phyloP scores from a whole-genome alignment of 2,113 vertebrate genomes.

The Scopus umbretta region DNA sequence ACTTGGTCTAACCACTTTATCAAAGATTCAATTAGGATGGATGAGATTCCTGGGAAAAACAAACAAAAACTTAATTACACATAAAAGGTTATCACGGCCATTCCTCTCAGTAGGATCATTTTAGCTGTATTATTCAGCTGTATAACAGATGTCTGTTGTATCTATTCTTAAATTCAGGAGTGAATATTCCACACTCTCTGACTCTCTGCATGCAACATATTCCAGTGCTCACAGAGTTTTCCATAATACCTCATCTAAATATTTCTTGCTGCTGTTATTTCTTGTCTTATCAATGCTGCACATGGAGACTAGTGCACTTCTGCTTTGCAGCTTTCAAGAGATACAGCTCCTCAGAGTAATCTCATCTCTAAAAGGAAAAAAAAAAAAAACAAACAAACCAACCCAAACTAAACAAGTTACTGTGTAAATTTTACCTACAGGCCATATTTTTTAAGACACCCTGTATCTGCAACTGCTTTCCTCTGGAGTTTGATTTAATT shows the following conservation, averaged over 20 bases:
- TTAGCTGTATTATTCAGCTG: background rate
- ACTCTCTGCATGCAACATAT: background rate
- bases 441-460: background rate
- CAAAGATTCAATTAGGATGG: background rate
- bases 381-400: too few species aligned
- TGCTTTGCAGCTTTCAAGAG: background rate
- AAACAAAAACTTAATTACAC: constrained; percentile 5
- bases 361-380: background rate
- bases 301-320: background rate
- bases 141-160: background rate
- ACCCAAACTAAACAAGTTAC: background rate
- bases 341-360: background rate
- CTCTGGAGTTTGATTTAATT: background rate
- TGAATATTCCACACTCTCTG: background rate
- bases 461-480: background rate
- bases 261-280: background rate
- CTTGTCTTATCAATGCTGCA: background rate
- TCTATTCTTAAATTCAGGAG: background rate
- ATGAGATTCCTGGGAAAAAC: background rate
- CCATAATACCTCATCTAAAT: background rate
- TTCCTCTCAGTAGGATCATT: background rate
- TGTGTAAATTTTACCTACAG: background rate
- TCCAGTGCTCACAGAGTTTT: background rate
- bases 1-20: background rate
- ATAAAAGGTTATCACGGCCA: background rate